Percentiles rank a stretch among this genome's conserved stretches.
Conservation (phyloP, 92 coral and sea anemone genomes). For the Porites cylindrica region DNA sequence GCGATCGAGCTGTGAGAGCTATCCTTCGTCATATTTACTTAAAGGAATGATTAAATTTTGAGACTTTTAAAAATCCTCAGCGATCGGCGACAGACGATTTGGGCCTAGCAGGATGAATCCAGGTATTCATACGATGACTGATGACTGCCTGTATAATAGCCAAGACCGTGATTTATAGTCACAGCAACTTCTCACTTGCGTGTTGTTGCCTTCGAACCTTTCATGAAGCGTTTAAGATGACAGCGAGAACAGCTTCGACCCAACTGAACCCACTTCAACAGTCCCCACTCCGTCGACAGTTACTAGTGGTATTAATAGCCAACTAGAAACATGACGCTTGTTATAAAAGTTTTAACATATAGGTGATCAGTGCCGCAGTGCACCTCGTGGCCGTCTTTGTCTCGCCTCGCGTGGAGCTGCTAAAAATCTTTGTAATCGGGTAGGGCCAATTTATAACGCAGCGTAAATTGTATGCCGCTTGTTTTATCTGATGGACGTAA, state of each 20-base stretch:
- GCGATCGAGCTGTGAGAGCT: background rate
- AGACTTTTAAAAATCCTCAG: background rate
- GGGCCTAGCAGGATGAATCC: background rate
- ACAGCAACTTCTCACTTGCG: no score
- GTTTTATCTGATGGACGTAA: background rate
- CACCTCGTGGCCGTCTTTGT: background rate
- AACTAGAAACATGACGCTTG: conserved; percentile 23
- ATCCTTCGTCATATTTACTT: conserved; percentile 17
- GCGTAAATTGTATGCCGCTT: background rate
- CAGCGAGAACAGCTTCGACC: background rate
- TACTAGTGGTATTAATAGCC: background rate
- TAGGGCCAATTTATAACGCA: conserved; percentile 2
- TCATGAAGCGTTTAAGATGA: no score
- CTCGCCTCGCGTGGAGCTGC: background rate
- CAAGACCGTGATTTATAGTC: conserved; percentile 8
- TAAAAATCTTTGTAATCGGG: background rate
- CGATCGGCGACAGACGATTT: background rate
- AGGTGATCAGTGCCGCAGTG: background rate
- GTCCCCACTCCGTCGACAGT: background rate
- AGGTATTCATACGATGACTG: background rate
- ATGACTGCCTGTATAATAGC: background rate
- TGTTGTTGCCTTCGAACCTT: no score
- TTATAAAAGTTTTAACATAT: background rate
- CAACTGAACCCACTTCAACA: background rate
- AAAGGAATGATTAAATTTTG: background rate